Conservation (phyloP, 2,113 vertebrate genomes). For the Excalfactoria chinensis region DNA sequence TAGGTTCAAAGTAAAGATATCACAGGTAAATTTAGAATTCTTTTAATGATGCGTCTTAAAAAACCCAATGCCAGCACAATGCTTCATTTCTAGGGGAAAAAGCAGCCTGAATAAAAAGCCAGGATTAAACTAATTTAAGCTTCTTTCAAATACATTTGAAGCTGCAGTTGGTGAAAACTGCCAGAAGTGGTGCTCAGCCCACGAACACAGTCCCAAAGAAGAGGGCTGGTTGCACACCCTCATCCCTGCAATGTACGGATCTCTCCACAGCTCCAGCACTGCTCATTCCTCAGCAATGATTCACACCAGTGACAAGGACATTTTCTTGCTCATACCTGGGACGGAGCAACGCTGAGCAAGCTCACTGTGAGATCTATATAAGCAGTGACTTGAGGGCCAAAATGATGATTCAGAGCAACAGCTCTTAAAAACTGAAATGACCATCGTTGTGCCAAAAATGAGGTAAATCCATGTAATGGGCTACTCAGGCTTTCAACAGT, state of each 20-base stretch:
- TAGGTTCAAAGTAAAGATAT: background rate
- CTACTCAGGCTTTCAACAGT: background rate
- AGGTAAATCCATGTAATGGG: background rate
- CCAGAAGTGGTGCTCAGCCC: background rate
- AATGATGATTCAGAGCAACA: background rate
- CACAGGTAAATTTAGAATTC: background rate
- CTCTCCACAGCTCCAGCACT: accelerated
- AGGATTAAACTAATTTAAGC: background rate
- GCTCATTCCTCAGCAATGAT: background rate
- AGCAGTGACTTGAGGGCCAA: background rate
- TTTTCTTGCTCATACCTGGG: background rate
- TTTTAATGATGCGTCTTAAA: background rate
- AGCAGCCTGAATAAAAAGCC: background rate
- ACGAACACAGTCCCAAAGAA: background rate
- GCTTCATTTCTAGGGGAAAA: background rate
- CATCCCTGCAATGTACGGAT: background rate
- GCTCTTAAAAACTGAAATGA: constrained; percentile 1
- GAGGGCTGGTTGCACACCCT: background rate
- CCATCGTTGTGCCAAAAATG: background rate
- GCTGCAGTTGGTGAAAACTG: background rate
- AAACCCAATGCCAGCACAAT: background rate
- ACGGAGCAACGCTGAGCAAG: background rate
- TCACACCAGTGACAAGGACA: background rate
- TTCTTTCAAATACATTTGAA: background rate
- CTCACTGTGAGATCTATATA: background rate